These are phyloP conservation scores for Acronicta aceris DNA, from an alignment of 2,888 invertebrate genomes.

Conservation along the genomic window DNA sequence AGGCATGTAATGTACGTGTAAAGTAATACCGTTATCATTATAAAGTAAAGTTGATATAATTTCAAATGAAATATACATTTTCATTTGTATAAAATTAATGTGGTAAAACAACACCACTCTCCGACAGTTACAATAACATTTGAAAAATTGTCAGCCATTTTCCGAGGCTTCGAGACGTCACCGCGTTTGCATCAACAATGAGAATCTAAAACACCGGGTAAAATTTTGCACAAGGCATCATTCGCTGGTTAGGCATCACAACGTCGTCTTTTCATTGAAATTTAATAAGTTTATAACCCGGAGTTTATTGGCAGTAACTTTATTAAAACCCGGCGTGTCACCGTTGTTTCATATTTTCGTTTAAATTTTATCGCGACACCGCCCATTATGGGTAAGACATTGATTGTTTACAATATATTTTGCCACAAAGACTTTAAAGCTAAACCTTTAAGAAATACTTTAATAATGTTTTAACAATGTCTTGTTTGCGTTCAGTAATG, in stretches of 20 bases:
- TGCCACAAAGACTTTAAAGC: slow-evolving; percentile 22
- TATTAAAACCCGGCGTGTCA: slow-evolving; percentile 51
- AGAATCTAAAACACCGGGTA: slow-evolving; percentile 1
- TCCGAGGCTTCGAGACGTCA: not conserved
- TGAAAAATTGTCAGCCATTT: not conserved
- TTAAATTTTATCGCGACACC: slow-evolving; percentile 45
- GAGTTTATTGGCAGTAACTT: slow-evolving; percentile 52
- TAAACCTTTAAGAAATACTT: slow-evolving; percentile 38
- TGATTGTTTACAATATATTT: slow-evolving; percentile 48
- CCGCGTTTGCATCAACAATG: slow-evolving; percentile 2
- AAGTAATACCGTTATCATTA: too few species aligned
- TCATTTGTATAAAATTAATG: too few species aligned
- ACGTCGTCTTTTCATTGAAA: slow-evolving; percentile 36
- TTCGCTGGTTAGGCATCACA: slow-evolving; percentile 23
- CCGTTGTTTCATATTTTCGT: slow-evolving; percentile 49
- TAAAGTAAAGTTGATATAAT: too few species aligned
- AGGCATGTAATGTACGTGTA: too few species aligned
- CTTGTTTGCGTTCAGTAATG: slow-evolving; percentile 2
- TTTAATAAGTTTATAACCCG: slow-evolving; percentile 53
- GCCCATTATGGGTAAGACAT: slow-evolving; percentile 51
- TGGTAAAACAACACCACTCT: too few species aligned
- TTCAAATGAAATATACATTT: too few species aligned
- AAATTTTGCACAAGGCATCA: slow-evolving; percentile 5
- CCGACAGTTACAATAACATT: too few species aligned
- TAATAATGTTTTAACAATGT: slow-evolving; percentile 18